phyloP scores from a whole-genome alignment of 2,888 invertebrate species.

The Ochropleura plecta region DNA sequence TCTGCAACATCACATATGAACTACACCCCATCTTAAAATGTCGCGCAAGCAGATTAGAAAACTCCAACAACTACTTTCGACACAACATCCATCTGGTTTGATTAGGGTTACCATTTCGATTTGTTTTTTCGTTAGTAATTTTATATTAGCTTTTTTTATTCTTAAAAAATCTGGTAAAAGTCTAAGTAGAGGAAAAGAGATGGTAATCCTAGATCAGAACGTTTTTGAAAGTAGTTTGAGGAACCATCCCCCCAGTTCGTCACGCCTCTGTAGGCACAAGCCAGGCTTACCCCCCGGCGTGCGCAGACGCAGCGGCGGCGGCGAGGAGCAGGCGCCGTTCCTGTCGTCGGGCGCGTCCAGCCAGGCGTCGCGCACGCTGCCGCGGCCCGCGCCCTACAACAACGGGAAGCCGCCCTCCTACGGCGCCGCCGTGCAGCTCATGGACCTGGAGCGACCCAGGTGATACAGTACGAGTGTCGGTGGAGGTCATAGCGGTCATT shows the following conservation, averaged over 20 bases:
- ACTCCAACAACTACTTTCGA: background rate
- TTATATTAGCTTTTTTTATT: background rate
- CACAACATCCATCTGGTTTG: background rate
- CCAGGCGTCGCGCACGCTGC: constrained; percentile 88
- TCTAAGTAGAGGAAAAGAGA: background rate
- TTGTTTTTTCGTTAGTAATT: background rate
- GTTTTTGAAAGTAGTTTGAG: background rate
- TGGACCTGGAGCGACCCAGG: constrained; percentile 84
- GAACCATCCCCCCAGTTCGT: background rate
- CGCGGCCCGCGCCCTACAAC: constrained; percentile 92
- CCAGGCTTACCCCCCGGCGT: background rate
- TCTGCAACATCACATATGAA: background rate
- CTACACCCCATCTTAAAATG: background rate
- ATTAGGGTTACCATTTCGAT: background rate
- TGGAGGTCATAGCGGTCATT: background rate
- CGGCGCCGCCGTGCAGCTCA: constrained; percentile 91
- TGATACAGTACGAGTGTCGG: background rate
- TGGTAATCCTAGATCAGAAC: background rate
- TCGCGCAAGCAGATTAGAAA: background rate
- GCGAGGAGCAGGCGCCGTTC: constrained; percentile 96
- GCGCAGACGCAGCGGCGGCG: constrained; percentile 93
- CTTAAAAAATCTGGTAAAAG: too few species aligned
- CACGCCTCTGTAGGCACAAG: background rate
- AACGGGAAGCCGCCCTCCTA: constrained; percentile 91
- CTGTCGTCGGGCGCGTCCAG: constrained; percentile 90